phyloP scores from a whole-genome alignment of 2,113 vertebrate genomes.

The Engystomops pustulosus region DNA sequence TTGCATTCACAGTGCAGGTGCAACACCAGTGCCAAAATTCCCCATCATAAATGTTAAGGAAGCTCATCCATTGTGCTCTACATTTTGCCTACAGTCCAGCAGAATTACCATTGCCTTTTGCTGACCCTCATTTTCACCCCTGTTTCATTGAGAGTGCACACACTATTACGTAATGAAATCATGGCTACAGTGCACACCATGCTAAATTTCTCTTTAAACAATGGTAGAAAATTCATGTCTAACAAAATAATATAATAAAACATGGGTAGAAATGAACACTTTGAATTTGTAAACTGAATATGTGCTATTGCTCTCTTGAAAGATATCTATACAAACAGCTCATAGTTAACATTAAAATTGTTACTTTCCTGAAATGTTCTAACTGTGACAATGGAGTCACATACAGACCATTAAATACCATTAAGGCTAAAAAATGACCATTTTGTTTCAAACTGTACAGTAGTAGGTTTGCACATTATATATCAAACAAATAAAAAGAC shows the following conservation, averaged over 20 bases:
- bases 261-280: constrained; percentile 10
- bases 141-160: constrained; percentile 17
- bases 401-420: constrained; percentile 6
- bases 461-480: constrained; percentile 40
- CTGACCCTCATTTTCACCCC: not conserved
- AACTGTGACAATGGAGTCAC: constrained; percentile 30
- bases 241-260: constrained; percentile 38
- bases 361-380: constrained; percentile 49
- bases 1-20: constrained; percentile 30
- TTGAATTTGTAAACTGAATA: constrained; percentile 36
- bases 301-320: constrained; percentile 53
- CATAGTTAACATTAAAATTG: constrained; percentile 20
- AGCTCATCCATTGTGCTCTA: constrained; percentile 14
- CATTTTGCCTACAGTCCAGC: not conserved
- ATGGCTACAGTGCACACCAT: constrained; percentile 6
- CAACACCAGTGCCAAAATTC: constrained; percentile 22
- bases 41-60: constrained; percentile 20
- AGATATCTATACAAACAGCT: constrained; percentile 33
- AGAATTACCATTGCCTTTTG: constrained; percentile 1
- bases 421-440: constrained; percentile 42
- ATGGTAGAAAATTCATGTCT: constrained; percentile 21
- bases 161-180: constrained; percentile 12
- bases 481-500: constrained; percentile 34
- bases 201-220: constrained; percentile 22
- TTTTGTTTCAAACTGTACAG: constrained; percentile 12